Evolutionary conservation across 2,113 vertebrate species (phyloP), one percentile per base, ranked within the genome.

Genomic region (Jacana jacana): DNA sequence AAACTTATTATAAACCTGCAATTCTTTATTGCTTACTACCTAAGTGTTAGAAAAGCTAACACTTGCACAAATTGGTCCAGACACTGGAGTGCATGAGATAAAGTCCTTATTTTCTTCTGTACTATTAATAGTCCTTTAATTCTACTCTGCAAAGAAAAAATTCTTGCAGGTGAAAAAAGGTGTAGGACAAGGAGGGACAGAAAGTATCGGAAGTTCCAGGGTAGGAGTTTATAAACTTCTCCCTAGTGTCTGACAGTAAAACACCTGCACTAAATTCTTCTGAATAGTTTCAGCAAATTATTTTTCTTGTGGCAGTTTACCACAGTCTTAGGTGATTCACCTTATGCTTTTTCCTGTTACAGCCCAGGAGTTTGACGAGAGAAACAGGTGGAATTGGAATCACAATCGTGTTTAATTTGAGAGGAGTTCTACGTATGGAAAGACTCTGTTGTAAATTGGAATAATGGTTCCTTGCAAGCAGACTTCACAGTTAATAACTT

Each of bases 401-500:
- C 81, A 40, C 9, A 91, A 22, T 64, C 9, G 37, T 75, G 16
- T n/a, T 88, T 71, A 27, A 49, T 52, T 75, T 91, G 57, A 78
- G 16, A 65, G 25, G 31, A 66, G 4, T 2, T 92, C 33, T 79
- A 1, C 11, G 30, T 37, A 35, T 52, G 57, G 86, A 92, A 95
- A 95, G 61, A 60, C 13, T 94, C 35, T 79, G 46, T 52, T 61
- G 4, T 49, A 72, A 85, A 6, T 6, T 89, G 57, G 35, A 95
- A 72, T 72, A 85, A 85, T 24, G 40, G 35, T 22, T 92, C 8
- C 48, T 72, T 0, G 0, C 61, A 79, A 82, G 57, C 35, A 54
- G 52, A 44, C 61, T 95, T 94, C 57, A 52, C 77, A 92, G 86
- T 84, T 95, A 95, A 91, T 95, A 92, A 91, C 33, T 95, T 95